A percentile compares a stretch with the other conserved stretches of the same genome.
Conservation (phyloP, 2,797 vertebrate species). For the Tokudaia muenninki region DNA sequence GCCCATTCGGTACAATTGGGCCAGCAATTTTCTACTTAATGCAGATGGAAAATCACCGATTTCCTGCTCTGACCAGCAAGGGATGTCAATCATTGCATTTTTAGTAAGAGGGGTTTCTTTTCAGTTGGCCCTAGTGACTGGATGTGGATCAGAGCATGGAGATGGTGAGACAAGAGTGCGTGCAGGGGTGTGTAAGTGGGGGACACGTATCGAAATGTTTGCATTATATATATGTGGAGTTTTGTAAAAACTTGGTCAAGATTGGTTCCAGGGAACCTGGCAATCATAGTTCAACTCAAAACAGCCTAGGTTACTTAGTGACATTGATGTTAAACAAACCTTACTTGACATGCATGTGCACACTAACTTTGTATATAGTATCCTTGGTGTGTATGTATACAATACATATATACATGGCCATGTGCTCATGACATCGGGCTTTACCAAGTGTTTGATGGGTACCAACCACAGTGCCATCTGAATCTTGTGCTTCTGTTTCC, state of each 20-base stretch:
- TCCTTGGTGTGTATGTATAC: constrained; percentile 72
- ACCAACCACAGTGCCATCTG: constrained; percentile 57
- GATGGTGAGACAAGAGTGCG: not conserved
- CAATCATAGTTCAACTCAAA: constrained; percentile 70
- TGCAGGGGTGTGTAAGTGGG: not conserved
- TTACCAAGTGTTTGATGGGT: constrained; percentile 68
- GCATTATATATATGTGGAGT: not conserved
- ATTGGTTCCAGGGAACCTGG: constrained; percentile 56
- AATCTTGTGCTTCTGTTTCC: constrained; percentile 60
- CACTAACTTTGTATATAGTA: constrained; percentile 71
- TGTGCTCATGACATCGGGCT: constrained; percentile 35
- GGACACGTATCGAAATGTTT: constrained; percentile 21
- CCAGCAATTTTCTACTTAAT: constrained; percentile 85
- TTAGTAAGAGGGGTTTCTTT: constrained; percentile 70
- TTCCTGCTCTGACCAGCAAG: constrained; percentile 81
- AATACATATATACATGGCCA: constrained; percentile 40
- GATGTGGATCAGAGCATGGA: constrained; percentile 25
- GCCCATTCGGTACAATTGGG: constrained; percentile 79
- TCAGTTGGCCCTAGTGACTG: constrained; percentile 44
- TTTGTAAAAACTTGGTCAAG: constrained; percentile 57
- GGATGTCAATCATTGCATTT: constrained; percentile 76
- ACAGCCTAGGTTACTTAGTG: constrained; percentile 62
- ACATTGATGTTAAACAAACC: constrained; percentile 77
- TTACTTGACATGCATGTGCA: constrained; percentile 8
- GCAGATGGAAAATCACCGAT: constrained; percentile 82